phyloP scores from a whole-genome alignment of 2,113 vertebrate genomes.

The human (Homo sapiens) region DNA sequence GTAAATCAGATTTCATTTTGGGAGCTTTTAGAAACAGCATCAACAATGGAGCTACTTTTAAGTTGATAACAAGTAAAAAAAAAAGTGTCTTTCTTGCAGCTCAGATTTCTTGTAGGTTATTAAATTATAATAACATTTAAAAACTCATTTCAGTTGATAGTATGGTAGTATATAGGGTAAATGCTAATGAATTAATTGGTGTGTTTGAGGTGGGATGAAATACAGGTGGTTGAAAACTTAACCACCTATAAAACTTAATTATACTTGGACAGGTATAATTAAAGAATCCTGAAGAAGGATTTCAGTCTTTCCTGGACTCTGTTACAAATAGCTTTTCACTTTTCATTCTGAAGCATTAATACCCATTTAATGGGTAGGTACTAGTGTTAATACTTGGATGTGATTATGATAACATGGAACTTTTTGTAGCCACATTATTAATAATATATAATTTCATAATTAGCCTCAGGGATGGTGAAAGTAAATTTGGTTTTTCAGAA shows the following conservation, averaged over 20 bases:
- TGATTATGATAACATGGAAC: neutral
- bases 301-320: neutral
- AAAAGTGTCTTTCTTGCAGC: neutral
- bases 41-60: neutral
- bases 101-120: neutral
- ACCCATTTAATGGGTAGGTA: neutral
- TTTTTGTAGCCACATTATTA: neutral
- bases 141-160: neutral
- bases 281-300: slow-evolving; percentile 4
- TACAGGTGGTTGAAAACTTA: neutral
- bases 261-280: neutral
- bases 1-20: neutral
- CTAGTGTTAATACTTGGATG: neutral
- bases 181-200: neutral
- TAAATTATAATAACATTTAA: neutral
- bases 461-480: slow-evolving; percentile 1
- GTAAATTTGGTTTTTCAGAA: slow-evolving; percentile 26
- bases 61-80: neutral
- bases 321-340: slow-evolving; percentile 17
- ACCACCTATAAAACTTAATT: too few relatives aligned
- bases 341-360: slow-evolving; percentile 17
- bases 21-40: neutral
- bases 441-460: neutral
- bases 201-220: neutral
- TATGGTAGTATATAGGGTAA: neutral